Conservation (phyloP, 1,140 invertebrate species). For the Lepidotrigona ventralis region DNA sequence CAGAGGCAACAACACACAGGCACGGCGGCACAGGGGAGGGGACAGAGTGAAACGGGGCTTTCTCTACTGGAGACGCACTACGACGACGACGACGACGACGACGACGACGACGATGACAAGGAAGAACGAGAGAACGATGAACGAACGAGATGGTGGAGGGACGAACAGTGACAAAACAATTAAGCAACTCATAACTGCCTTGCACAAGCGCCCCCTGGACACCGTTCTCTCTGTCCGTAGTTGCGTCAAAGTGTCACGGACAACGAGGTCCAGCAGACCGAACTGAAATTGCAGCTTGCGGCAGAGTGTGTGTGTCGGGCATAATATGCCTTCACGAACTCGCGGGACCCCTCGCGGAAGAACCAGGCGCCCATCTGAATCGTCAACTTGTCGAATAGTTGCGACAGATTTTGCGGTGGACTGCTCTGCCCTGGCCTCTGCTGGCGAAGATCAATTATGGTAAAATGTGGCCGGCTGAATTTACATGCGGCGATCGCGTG, state of each 20-base stretch:
- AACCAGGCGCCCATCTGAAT: slow-evolving; percentile 26
- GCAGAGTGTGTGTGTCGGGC: slow-evolving; percentile 67
- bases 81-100: not conserved
- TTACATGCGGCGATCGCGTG: not conserved
- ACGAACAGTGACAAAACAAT: slow-evolving; percentile 78
- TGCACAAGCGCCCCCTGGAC: slow-evolving; percentile 66
- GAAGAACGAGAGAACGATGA: slow-evolving; percentile 42
- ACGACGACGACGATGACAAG: slow-evolving; percentile 14
- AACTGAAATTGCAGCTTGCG: slow-evolving; percentile 72
- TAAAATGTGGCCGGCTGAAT: not conserved
- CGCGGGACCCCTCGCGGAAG: slow-evolving; percentile 52
- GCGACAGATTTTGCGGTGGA: slow-evolving; percentile 22
- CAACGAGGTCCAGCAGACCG: slow-evolving; percentile 78
- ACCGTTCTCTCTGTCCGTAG: slow-evolving; percentile 66
- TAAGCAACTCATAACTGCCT: slow-evolving; percentile 78
- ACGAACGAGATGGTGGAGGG: slow-evolving; percentile 45
- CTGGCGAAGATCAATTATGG: not conserved
- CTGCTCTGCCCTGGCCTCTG: not conserved
- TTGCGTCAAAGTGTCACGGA: slow-evolving; percentile 78
- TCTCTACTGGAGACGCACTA: not conserved
- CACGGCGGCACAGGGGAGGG: not conserved
- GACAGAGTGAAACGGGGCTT: not conserved
- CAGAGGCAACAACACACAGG: slow-evolving; percentile 37
- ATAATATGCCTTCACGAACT: slow-evolving; percentile 69
- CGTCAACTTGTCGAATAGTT: slow-evolving; percentile 35